Evolutionary conservation across 2,113 vertebrate genomes (phyloP).

Genomic region (Albula goreensis): DNA sequence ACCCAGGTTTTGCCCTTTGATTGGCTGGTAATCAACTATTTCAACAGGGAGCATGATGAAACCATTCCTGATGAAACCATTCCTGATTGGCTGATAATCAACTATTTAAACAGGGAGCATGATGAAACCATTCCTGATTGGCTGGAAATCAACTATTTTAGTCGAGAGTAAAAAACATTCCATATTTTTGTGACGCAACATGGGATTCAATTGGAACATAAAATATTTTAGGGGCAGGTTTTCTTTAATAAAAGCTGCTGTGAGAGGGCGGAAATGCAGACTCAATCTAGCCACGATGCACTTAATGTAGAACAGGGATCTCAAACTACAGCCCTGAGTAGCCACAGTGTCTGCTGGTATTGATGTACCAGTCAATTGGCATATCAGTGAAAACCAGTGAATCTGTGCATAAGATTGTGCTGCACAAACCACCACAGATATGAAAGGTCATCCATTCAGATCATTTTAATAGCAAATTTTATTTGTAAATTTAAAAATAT

Average conservation of each 20-base stretch:
- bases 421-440: not conserved
- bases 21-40: not conserved
- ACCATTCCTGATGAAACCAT: too few species aligned
- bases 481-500: conserved; percentile 6
- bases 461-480: conserved; percentile 17
- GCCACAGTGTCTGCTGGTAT: too few species aligned
- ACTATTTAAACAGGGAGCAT: not conserved
- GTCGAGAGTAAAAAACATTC: too few species aligned
- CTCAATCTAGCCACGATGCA: too few species aligned
- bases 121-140: too few species aligned
- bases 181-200: too few species aligned
- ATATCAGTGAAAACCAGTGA: too few species aligned
- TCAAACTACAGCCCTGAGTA: too few species aligned
- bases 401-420: not conserved
- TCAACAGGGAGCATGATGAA: too few species aligned
- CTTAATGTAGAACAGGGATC: too few species aligned
- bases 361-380: too few species aligned
- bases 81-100: not conserved
- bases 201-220: not conserved
- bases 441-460: not conserved
- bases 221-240: not conserved
- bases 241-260: not conserved
- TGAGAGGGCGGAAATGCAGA: too few species aligned
- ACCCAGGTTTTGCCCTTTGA: not conserved
- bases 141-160: not conserved